Base-by-base conservation (phyloP, 2,113 vertebrate species). In the Campylomormyrus tamandua region DNA sequence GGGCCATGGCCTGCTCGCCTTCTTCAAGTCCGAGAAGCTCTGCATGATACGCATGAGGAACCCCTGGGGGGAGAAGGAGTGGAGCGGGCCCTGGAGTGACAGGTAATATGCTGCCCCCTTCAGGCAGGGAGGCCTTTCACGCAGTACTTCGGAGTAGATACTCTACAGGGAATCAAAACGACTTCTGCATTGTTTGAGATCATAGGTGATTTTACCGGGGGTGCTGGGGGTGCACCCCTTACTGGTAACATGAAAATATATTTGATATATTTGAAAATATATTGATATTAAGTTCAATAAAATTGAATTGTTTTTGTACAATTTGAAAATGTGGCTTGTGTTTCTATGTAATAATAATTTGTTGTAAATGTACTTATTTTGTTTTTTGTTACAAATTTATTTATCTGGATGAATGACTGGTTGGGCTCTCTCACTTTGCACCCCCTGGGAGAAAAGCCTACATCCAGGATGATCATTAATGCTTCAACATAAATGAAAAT, bases 41-140 rank as follows among this genome's bases (percentile, higher is more conserved):
- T 96, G 95, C 93, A 99, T 99, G 98, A 99, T 99, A 93, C 97
- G 98, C 89, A 96, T 99, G 96, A 96, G 98, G 88, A 99, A 99
- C 93, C 98, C 98, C 0, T 99, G 98, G 98, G 98, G 98, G 0
- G 94, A 99, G 94, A 95, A 93, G 21, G 98, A 99, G 91, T 99
- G 98, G 98, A 99, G 96, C 0, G 98, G 98, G 3, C 94, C 98
- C 24, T 99, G 98, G 98, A 99, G 98, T 0, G 98, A 99, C 96
- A 97, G 97, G 98, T 99, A 92, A 96, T 35, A 46, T 94, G 92
- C 92, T 58, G 21, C 83, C 88, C 58, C 58, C 83, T 56, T 15
- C 21, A 46, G 88, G 83, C 15, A 1, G 35, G 62, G 49, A 87
- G 83, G 50, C 13, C 39, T 35, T 84, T 17, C 77, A 48, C 15